Conservation (phyloP, 2,113 vertebrate genomes). For the Cacatua alba region DNA sequence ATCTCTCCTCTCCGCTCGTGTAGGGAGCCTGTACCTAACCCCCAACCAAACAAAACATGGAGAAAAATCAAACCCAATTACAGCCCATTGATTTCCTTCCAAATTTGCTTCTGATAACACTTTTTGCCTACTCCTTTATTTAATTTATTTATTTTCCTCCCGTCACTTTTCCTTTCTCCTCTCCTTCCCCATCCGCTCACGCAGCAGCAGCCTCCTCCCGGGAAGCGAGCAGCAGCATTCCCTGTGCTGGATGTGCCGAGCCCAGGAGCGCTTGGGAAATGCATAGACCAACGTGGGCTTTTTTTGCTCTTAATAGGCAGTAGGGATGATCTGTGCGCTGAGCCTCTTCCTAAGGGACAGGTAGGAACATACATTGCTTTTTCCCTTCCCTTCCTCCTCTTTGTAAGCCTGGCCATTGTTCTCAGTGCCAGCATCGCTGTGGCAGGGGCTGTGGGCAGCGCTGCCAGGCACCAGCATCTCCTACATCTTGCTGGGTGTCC, state of each 20-base stretch:
- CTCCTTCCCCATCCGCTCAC: not conserved
- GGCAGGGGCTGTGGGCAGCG: not conserved
- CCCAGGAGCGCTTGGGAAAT: not conserved
- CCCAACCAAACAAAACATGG: conserved; percentile 1
- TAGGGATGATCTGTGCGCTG: not conserved
- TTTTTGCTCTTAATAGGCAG: rapidly evolving
- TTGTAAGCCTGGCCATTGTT: not conserved
- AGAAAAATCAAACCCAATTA: conserved; percentile 73
- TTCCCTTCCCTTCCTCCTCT: not conserved
- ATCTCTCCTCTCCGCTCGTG: not conserved
- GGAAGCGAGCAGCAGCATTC: not conserved
- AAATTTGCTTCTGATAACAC: conserved; percentile 61
- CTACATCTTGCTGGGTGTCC: not conserved
- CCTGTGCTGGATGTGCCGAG: not conserved
- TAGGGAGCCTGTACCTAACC: conserved; percentile 17
- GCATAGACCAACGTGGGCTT: not conserved
- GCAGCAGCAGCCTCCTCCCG: not conserved
- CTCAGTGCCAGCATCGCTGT: rapidly evolving
- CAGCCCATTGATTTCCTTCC: conserved; percentile 65
- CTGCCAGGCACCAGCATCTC: not conserved
- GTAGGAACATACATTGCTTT: not conserved
- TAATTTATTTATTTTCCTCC: too few relatives aligned
- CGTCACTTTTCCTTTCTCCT: not conserved
- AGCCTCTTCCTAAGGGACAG: not conserved
- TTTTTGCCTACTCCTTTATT: conserved; percentile 31